Percentiles rank a stretch among this genome's conserved stretches.
Evolutionary conservation across 92 coral and sea anemone species (phyloP).

Genomic region (Chrysogorgia sp.): DNA sequence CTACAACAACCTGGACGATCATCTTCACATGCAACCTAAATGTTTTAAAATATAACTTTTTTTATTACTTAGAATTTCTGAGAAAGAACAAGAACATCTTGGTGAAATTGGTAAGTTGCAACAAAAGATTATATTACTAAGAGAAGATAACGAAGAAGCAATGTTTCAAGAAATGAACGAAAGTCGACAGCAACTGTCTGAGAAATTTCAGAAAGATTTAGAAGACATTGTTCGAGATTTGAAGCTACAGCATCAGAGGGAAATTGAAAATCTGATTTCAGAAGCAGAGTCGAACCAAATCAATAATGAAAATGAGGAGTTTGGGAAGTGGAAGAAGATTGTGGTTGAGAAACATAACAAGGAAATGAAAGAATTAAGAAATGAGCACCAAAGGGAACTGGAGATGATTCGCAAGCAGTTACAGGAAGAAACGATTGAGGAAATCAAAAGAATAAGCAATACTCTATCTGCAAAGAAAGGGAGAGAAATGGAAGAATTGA

Average conservation of each 20-base stretch:
- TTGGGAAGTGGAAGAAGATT: constrained; percentile 26
- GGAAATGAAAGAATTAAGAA: constrained; percentile 58
- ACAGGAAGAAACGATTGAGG: constrained; percentile 74
- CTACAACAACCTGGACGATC: no score
- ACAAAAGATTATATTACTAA: constrained; percentile 64
- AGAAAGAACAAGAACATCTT: constrained; percentile 74
- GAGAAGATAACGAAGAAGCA: constrained; percentile 70
- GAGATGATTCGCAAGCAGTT: constrained; percentile 70
- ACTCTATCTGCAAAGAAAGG: constrained; percentile 75
- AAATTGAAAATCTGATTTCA: constrained; percentile 28
- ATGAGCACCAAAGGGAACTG: constrained; percentile 74
- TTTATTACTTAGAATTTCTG: constrained; percentile 62
- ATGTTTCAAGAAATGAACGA: constrained; percentile 71
- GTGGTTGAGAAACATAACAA: constrained; percentile 51
- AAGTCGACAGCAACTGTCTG: constrained; percentile 75
- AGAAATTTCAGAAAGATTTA: constrained; percentile 73
- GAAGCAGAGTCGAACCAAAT: constrained; percentile 42
- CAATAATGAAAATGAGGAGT: constrained; percentile 6
- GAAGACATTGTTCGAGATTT: constrained; percentile 43
- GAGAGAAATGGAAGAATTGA: constrained; percentile 55
- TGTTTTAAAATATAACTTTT: not conserved
- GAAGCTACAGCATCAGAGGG: constrained; percentile 29
- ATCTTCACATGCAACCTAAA: no score
- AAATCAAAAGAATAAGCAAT: constrained; percentile 71
- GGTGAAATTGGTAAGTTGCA: constrained; percentile 70